These are phyloP conservation scores for Lamellibrachia luymesi DNA, from an alignment of 1,140 invertebrate species.

Conservation along the genomic window DNA sequence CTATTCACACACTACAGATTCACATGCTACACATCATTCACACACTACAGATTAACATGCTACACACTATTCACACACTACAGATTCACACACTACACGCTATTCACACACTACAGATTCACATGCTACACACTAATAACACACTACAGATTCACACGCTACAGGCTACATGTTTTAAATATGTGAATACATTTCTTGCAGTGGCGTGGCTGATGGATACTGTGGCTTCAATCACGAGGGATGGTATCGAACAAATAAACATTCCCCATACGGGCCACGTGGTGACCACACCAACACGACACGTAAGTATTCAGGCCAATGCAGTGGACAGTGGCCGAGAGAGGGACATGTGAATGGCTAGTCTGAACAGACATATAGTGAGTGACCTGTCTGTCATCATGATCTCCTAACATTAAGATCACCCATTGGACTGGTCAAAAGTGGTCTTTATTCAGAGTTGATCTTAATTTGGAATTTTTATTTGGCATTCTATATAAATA, in stretches of 20 bases:
- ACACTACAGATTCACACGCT: background rate
- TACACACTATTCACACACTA: too few species aligned
- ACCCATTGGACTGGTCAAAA: too few species aligned
- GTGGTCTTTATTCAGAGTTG: too few species aligned
- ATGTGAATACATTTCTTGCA: background rate
- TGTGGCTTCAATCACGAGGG: constrained; percentile 25
- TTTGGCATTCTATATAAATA: too few species aligned
- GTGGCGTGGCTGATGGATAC: constrained; percentile 20
- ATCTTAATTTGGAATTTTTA: too few species aligned
- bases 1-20: too few species aligned
- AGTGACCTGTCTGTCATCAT: background rate
- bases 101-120: background rate
- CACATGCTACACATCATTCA: too few species aligned
- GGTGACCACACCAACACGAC: constrained; percentile 25
- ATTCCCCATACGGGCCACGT: constrained; percentile 9
- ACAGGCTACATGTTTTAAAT: background rate
- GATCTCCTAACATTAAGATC: too few species aligned
- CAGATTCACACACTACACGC: too few species aligned
- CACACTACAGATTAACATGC: background rate
- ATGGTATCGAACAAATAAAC: constrained; percentile 19
- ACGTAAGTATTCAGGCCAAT: constrained; percentile 2
- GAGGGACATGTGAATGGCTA: background rate
- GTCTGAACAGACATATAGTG: background rate
- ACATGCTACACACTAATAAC: background rate
- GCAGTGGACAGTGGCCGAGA: too few species aligned